Evolutionary conservation across 2,888 invertebrate species (phyloP).

Genomic region (Noctua janthina): DNA sequence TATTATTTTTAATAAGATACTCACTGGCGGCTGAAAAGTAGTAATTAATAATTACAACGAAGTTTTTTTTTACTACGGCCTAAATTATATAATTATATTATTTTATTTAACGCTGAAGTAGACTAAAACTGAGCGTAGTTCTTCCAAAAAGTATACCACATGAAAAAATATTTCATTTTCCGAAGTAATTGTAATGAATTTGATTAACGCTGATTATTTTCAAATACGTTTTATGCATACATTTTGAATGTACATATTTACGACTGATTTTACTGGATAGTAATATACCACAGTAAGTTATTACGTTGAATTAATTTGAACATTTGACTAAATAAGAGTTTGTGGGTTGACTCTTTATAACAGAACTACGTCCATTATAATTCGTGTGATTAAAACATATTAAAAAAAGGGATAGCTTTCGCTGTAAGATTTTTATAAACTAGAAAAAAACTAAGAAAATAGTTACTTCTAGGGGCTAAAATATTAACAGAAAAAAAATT

Average conservation of each 20-base stretch:
- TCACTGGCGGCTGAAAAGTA: not conserved
- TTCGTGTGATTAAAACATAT: not conserved
- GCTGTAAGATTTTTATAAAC: not conserved
- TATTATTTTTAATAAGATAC: not conserved
- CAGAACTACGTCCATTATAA: not conserved
- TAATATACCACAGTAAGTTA: too few species aligned
- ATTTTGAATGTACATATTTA: too few species aligned
- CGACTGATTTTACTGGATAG: too few species aligned
- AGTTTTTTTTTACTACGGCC: not conserved
- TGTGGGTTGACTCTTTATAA: not conserved
- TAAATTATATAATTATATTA: too few species aligned
- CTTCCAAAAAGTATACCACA: not conserved
- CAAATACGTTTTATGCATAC: not conserved
- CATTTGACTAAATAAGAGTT: not conserved
- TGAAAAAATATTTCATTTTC: not conserved
- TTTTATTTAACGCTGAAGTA: too few species aligned
- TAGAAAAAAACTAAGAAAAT: not conserved
- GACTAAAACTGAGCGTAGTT: not conserved
- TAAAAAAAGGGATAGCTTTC: not conserved
- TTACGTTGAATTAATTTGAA: not conserved
- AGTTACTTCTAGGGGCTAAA: not conserved
- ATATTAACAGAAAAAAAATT: not conserved
- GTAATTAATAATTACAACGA: not conserved
- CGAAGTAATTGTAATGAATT: not conserved
- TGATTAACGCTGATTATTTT: not conserved